Conservation (phyloP, 2,797 vertebrate genomes). For the Diplodus sargus region DNA sequence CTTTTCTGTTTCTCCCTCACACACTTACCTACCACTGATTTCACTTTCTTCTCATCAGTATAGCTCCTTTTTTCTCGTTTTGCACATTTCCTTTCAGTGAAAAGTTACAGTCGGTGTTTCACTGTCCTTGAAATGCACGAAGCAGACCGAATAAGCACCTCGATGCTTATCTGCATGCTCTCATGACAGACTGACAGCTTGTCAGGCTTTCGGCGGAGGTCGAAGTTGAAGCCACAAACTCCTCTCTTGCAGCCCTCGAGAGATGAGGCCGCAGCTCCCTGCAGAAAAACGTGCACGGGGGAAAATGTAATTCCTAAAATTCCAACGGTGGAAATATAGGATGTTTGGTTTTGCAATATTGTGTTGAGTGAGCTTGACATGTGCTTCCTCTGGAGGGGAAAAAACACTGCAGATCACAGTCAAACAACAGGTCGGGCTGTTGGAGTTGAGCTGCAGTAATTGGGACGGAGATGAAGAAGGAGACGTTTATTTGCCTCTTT, state of each 20-base stretch:
- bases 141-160: slow-evolving; percentile 17
- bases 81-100: slow-evolving; percentile 12
- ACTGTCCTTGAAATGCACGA: background rate
- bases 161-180: slow-evolving; percentile 2
- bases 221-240: slow-evolving; percentile 38
- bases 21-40: background rate
- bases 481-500: slow-evolving; percentile 2
- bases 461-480: slow-evolving; percentile 1
- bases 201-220: slow-evolving; percentile 31
- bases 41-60: background rate
- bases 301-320: slow-evolving; percentile 57
- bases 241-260: slow-evolving; percentile 4
- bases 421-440: slow-evolving; percentile 41
- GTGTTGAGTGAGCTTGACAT: slow-evolving; percentile 64
- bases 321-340: slow-evolving; percentile 22
- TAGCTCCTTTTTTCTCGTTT: background rate
- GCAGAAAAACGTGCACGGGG: slow-evolving; percentile 1
- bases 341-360: slow-evolving; percentile 57
- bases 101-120: background rate
- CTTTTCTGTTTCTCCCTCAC: background rate
- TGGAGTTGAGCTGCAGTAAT: slow-evolving; percentile 6
- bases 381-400: slow-evolving; percentile 42
- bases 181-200: slow-evolving; percentile 28
- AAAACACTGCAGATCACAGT: slow-evolving; percentile 34
- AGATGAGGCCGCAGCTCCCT: slow-evolving; percentile 40